Conservation (phyloP, 2,888 invertebrate species). For the Nesidiocoris tenuis region DNA sequence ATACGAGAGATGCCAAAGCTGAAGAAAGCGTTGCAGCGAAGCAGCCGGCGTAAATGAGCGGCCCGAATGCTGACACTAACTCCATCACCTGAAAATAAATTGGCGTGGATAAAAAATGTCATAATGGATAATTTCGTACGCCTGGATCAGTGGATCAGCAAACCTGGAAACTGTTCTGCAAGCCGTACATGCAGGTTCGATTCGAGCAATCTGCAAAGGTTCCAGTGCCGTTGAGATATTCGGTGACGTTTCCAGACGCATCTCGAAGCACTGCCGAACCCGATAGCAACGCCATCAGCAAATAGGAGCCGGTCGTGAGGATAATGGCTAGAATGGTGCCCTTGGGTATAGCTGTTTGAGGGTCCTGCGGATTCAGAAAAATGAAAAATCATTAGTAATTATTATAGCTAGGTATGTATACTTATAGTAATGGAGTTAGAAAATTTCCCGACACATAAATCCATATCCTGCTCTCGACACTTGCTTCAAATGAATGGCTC, state of each 20-base stretch:
- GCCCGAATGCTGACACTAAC: conserved; percentile 80
- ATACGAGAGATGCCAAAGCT: conserved; percentile 91
- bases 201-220: conserved; percentile 61
- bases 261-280: conserved; percentile 76
- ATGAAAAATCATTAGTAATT: conserved; percentile 13
- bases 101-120: conserved; percentile 30
- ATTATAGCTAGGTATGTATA: too few species aligned
- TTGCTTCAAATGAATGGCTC: too few species aligned
- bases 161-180: conserved; percentile 78
- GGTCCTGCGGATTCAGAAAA: conserved; percentile 64
- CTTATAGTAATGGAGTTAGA: too few species aligned
- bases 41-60: conserved; percentile 93
- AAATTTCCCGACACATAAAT: too few species aligned
- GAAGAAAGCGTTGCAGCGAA: conserved; percentile 96
- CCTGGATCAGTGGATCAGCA: background rate
- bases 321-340: conserved; percentile 90
- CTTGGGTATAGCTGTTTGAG: conserved; percentile 83
- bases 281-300: conserved; percentile 77
- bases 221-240: conserved; percentile 58
- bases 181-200: conserved; percentile 65
- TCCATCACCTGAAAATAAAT: conserved; percentile 78
- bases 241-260: conserved; percentile 69
- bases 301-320: conserved; percentile 82
- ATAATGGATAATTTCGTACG: background rate
- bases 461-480: too few species aligned